Evolutionary conservation across 2,888 invertebrate genomes (phyloP), one percentile per base, ranked within the genome.

Genomic region (Netelia virgata): DNA sequence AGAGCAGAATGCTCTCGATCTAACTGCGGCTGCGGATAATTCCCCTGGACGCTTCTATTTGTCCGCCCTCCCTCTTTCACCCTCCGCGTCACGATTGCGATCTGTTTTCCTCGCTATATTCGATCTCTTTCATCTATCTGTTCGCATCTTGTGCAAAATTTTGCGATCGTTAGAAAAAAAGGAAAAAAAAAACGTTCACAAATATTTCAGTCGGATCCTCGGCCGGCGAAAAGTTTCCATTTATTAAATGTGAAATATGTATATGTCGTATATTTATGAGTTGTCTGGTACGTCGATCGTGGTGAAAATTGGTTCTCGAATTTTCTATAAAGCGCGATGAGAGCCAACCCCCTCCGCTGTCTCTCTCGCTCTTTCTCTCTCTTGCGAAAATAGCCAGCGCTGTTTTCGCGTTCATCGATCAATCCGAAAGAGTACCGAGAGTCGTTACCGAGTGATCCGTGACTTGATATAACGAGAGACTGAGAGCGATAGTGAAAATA

Each of bases 381-480:
- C 6, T 36, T 8, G 36, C 36, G 5, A 36, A 6, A 36, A 47
- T 5, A 43, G 1, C 8, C 11, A 10, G 2, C 14, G 14, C 14
- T 2, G 47, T 47, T 47, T 47, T 47, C 68, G 41, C 57, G 59
- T 83, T 75, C 72, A 61, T 79, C 66, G 79, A 83, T 83, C 75
- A 76, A 83, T 66, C 53, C 41, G 23, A 50, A 20, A 61, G 20
- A 68, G 28, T 72, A 80, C 57, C 16, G 43, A 47, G 61, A 72
- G 72, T 74, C 74, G 59, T 72, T 81, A 70, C 81, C 78, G 75
- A 72, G 70, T 28, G 69, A 84, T 81, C 73, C 77, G 77, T 68
- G 80, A 77, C 66, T 78, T 57, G 63, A 79, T 79, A 75, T 66
- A 79, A 79, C 79, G 70, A 69, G 20, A 53, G 63, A 79, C 75